phyloP scores from a whole-genome alignment of 2,888 invertebrate genomes.

The Strigamia crassipes region DNA sequence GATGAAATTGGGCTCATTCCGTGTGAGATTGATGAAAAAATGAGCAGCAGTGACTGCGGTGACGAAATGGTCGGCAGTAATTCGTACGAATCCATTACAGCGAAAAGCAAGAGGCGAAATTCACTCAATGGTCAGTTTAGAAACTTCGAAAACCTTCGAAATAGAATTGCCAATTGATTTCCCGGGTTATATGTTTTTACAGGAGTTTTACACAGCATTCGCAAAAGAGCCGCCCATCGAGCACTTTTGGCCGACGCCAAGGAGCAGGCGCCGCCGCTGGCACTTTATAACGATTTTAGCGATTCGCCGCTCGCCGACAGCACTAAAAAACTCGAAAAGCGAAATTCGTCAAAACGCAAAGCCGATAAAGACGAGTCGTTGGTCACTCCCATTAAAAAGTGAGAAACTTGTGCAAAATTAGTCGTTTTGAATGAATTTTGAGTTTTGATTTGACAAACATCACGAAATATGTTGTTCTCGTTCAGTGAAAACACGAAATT shows the following conservation, averaged over 20 bases:
- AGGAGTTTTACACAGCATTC: background rate
- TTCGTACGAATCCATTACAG: background rate
- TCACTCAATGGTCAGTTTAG: background rate
- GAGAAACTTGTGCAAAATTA: too few species aligned
- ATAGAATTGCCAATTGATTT: background rate
- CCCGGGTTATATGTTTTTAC: too few species aligned
- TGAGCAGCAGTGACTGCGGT: background rate
- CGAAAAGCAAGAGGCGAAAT: background rate
- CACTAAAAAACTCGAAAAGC: background rate
- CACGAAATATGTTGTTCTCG: too few species aligned
- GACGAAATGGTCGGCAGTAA: background rate
- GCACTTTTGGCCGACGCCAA: background rate
- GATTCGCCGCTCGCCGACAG: background rate
- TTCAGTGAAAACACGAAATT: too few species aligned
- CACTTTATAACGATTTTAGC: background rate
- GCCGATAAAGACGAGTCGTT: background rate
- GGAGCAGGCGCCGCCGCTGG: background rate
- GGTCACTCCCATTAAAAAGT: background rate
- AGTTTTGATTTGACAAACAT: too few species aligned
- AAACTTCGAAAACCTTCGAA: background rate
- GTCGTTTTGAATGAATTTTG: too few species aligned
- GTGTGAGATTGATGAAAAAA: background rate
- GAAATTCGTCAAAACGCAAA: background rate
- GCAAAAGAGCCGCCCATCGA: background rate
- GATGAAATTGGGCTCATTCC: conserved; percentile 71